These are phyloP conservation scores for Merodon equestris DNA, from an alignment of 2,888 invertebrate species.

Conservation along the genomic window DNA sequence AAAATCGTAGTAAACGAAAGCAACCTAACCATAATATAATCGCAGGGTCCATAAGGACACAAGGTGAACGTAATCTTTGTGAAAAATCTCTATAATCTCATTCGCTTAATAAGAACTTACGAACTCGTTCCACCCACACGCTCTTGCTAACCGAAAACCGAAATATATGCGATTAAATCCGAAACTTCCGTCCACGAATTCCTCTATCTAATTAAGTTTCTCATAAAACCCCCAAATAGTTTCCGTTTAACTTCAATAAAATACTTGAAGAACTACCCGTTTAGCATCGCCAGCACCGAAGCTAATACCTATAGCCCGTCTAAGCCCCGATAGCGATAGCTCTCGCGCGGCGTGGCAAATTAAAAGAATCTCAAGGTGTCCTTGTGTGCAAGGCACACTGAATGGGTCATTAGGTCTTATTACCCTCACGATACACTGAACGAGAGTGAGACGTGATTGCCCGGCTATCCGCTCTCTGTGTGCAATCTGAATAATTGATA, in stretches of 20 bases:
- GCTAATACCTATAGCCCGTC: constrained; percentile 36
- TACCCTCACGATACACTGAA: constrained; percentile 54
- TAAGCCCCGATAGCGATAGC: constrained; percentile 1
- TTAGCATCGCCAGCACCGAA: constrained; percentile 20
- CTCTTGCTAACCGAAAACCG: neutral
- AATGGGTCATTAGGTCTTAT: constrained; percentile 68
- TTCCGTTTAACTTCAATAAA: constrained; percentile 57
- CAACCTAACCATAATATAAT: no score
- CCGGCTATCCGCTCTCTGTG: constrained; percentile 15
- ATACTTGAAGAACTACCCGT: constrained; percentile 51
- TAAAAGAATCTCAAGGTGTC: constrained; percentile 68
- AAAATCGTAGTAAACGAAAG: no score
- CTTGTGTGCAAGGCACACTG: constrained; percentile 56
- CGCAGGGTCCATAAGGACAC: no score
- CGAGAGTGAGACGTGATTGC: constrained; percentile 54
- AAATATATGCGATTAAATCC: neutral
- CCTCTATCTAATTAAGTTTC: constrained; percentile 53
- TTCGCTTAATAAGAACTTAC: constrained; percentile 32
- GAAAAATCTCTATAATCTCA: constrained; percentile 29
- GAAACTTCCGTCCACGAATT: constrained; percentile 6
- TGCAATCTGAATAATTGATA: constrained; percentile 67
- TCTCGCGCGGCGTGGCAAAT: constrained; percentile 34
- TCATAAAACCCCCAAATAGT: constrained; percentile 60
- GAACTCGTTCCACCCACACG: constrained; percentile 24
- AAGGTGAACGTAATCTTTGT: constrained; percentile 12